Evolutionary conservation across 2,113 vertebrate genomes (phyloP).

Genomic region (Falcunculus frontatus): DNA sequence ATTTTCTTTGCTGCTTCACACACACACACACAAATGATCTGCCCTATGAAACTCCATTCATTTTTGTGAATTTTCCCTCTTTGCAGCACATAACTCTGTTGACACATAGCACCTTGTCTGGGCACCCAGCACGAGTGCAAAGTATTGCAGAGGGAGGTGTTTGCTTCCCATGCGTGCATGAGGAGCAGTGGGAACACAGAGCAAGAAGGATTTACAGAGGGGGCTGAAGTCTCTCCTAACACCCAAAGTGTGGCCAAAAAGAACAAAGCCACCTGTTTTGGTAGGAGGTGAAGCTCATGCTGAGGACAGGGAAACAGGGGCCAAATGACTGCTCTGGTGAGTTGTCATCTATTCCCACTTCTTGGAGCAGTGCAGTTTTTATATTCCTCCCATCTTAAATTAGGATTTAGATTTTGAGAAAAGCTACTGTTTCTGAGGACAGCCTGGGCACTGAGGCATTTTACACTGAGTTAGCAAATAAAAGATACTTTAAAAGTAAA

Average conservation of each 20-base stretch:
- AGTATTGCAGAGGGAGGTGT: background rate
- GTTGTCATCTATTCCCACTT: background rate
- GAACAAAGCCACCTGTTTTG: background rate
- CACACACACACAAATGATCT: background rate
- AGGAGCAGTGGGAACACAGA: background rate
- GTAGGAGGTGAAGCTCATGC: background rate
- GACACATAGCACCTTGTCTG: background rate
- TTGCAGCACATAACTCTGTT: background rate
- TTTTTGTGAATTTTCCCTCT: background rate
- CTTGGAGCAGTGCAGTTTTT: background rate
- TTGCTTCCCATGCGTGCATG: background rate
- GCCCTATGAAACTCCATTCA: background rate
- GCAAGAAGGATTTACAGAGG: background rate
- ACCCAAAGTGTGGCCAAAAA: background rate
- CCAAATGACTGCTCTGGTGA: background rate
- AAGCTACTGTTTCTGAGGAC: background rate
- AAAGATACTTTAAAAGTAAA: background rate
- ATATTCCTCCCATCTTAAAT: background rate
- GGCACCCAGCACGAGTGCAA: background rate
- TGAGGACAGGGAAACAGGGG: background rate
- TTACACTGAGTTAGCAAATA: background rate
- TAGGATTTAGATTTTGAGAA: background rate
- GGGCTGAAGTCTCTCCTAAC: background rate
- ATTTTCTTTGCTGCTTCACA: background rate
- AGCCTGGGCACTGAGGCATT: fast-evolving